phyloP scores from a whole-genome alignment of 2,113 vertebrate species.

The Caloenas nicobarica region DNA sequence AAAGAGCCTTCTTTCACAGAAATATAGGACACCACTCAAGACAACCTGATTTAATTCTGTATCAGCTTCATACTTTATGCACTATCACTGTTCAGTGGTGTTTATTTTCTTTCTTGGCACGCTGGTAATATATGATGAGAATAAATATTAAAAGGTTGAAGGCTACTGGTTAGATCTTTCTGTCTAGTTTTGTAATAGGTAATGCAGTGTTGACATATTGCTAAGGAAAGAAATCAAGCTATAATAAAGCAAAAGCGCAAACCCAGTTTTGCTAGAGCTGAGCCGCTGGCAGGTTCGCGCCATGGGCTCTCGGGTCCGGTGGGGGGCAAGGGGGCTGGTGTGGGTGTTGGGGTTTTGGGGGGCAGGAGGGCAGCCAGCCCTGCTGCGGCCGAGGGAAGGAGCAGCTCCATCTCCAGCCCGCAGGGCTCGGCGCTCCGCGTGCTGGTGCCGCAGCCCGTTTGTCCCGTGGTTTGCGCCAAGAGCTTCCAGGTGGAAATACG shows the following conservation, averaged over 20 bases:
- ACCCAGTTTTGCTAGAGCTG: background rate
- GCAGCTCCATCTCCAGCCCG: background rate
- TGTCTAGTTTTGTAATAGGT: background rate
- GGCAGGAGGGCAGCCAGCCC: background rate
- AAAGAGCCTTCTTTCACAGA: background rate
- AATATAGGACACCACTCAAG: background rate
- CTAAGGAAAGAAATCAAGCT: background rate
- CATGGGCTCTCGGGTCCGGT: rapidly evolving
- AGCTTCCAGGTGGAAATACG: background rate
- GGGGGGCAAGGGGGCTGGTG: background rate
- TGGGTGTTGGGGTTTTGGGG: rapidly evolving
- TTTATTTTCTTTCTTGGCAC: background rate
- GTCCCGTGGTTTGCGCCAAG: background rate
- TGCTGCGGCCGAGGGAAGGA: background rate
- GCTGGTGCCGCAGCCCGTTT: background rate
- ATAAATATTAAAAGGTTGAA: background rate
- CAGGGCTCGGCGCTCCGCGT: background rate
- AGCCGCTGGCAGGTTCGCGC: background rate
- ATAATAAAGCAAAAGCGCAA: background rate
- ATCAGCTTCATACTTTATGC: background rate
- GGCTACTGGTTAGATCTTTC: background rate
- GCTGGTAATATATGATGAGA: background rate
- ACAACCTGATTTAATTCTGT: background rate
- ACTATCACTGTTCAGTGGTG: background rate
- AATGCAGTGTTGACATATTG: background rate